phyloP scores from a whole-genome alignment of 2,888 invertebrate genomes.

The Drosophila limbata region DNA sequence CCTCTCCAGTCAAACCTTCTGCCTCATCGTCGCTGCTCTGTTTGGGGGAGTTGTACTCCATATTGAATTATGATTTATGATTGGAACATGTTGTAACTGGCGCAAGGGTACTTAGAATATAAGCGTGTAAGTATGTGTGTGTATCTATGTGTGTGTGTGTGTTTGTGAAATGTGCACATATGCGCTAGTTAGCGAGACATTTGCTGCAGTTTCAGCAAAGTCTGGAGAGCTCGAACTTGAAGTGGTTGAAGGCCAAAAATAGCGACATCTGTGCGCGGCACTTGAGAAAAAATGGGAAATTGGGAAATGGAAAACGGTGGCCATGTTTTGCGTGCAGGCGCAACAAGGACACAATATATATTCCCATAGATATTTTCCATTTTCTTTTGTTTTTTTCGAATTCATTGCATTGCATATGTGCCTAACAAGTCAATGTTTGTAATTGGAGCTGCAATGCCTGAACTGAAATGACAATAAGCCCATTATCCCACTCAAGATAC shows the following conservation, averaged over 20 bases:
- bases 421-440: constrained; percentile 53
- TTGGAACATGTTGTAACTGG: constrained; percentile 71
- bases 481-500: constrained; percentile 42
- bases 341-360: constrained; percentile 53
- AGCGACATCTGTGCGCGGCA: constrained; percentile 71
- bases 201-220: constrained; percentile 47
- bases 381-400: constrained; percentile 10
- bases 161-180: constrained; percentile 73
- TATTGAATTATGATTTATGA: constrained; percentile 82
- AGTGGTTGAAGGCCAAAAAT: constrained; percentile 71
- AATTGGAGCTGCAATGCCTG: constrained; percentile 64
- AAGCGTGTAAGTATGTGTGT: constrained; percentile 17
- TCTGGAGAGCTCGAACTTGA: constrained; percentile 45
- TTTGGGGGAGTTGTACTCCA: constrained; percentile 66
- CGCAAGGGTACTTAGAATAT: constrained; percentile 70
- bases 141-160: constrained; percentile 23
- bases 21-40: background rate
- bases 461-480: constrained; percentile 51
- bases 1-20: constrained; percentile 3
- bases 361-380: constrained; percentile 29
- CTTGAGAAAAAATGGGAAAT: constrained; percentile 50
- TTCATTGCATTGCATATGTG: constrained; percentile 1
- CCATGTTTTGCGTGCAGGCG: constrained; percentile 52
- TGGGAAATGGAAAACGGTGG: constrained; percentile 37
- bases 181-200: constrained; percentile 74